Conservation (phyloP, 2,797 vertebrate species). For the Iguana delicatissima region DNA sequence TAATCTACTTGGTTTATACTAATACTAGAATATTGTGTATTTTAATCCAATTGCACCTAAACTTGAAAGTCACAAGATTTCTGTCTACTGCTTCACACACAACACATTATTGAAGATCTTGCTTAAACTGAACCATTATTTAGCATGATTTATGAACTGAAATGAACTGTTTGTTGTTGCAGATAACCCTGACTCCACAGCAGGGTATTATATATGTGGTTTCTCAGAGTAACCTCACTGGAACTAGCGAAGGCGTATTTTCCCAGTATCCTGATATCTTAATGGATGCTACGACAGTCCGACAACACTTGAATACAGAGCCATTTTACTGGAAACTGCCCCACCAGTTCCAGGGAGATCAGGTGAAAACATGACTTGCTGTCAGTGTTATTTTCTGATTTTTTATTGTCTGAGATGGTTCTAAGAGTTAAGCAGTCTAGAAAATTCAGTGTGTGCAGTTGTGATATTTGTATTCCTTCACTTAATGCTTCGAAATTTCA, state of each 20-base stretch:
- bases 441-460: constrained; percentile 6
- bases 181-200: constrained; percentile 80
- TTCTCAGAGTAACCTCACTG: constrained; percentile 85
- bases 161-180: neutral
- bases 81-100: constrained; percentile 13
- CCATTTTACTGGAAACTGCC: constrained; percentile 93
- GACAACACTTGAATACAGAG: constrained; percentile 75
- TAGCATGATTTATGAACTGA: neutral
- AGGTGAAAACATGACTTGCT: constrained; percentile 79
- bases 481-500: neutral
- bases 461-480: neutral
- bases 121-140: neutral
- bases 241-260: constrained; percentile 85
- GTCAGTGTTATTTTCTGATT: neutral
- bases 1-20: neutral
- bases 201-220: constrained; percentile 83
- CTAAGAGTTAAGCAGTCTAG: neutral
- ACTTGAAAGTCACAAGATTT: neutral
- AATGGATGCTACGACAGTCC: constrained; percentile 82
- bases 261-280: constrained; percentile 83
- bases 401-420: neutral
- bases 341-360: constrained; percentile 83
- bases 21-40: neutral
- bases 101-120: neutral
- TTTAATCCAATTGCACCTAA: accelerated